These are phyloP conservation scores for Limnodromus scolopaceus DNA, from an alignment of 2,797 vertebrate species.

Conservation along the genomic window DNA sequence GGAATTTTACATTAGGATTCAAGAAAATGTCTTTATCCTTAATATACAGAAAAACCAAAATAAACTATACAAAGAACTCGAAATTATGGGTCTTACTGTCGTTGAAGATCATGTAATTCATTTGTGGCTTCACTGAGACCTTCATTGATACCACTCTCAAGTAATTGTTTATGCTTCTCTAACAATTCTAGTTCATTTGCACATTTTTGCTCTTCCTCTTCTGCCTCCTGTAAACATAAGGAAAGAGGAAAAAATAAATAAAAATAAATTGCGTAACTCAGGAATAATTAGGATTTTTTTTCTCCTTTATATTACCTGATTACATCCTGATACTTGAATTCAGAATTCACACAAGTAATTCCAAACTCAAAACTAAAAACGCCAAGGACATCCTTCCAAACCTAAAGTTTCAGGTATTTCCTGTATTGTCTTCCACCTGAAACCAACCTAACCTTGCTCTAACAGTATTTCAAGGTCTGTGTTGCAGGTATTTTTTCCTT, in stretches of 20 bases:
- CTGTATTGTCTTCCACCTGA: neutral
- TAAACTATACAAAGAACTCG: neutral
- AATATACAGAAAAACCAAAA: neutral
- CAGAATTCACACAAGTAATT: neutral
- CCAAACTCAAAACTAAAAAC: neutral
- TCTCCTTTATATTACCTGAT: neutral
- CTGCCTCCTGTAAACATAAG: constrained; percentile 68
- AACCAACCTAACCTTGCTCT: neutral
- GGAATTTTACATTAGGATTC: neutral
- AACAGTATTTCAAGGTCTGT: neutral
- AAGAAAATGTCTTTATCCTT: neutral
- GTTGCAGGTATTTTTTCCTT: neutral
- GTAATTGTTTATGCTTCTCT: constrained; percentile 76
- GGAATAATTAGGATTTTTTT: neutral
- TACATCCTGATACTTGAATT: neutral
- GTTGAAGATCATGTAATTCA: constrained; percentile 74
- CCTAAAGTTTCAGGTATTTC: neutral
- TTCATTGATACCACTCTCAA: constrained; percentile 78
- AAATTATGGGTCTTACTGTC: constrained; percentile 70
- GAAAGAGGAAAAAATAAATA: neutral
- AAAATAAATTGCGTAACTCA: neutral
- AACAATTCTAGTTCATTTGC: constrained; percentile 75
- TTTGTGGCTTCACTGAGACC: constrained; percentile 79
- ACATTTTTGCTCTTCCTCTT: constrained; percentile 77
- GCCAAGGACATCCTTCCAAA: neutral